Conservation (phyloP, 2,797 vertebrate genomes). For the Sebastes steindachneri region DNA sequence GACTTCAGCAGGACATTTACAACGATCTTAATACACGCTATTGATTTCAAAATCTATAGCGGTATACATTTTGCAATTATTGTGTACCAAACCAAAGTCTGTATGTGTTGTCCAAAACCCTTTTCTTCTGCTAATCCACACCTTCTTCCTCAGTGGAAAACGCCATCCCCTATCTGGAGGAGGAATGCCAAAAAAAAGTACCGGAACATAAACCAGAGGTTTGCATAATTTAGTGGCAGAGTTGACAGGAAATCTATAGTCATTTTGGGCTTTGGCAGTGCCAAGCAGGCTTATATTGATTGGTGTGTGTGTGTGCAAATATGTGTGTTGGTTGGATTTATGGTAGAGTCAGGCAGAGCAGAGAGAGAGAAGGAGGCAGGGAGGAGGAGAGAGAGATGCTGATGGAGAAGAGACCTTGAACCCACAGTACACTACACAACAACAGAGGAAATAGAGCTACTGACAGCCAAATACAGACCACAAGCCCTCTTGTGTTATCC, state of each 20-base stretch:
- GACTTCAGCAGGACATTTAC: conserved; percentile 62
- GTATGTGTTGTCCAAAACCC: not conserved
- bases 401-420: conserved; percentile 71
- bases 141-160: conserved; percentile 27
- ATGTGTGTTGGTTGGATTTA: conserved; percentile 75
- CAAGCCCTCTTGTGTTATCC: not conserved
- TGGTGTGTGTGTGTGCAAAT: conserved; percentile 44
- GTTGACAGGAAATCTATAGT: conserved; percentile 93
- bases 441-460: conserved; percentile 65
- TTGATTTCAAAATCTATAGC: conserved; percentile 54
- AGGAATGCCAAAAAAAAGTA: conserved; percentile 71
- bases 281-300: conserved; percentile 89
- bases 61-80: conserved; percentile 28
- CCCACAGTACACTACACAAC: conserved; percentile 42
- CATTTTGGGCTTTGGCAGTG: conserved; percentile 89
- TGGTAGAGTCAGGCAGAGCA: conserved; percentile 57
- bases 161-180: conserved; percentile 10
- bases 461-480: conserved; percentile 50
- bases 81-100: conserved; percentile 12
- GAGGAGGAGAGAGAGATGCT: conserved; percentile 32
- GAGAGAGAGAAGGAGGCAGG: conserved; percentile 29
- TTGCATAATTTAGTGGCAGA: conserved; percentile 89
- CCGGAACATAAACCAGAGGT: conserved; percentile 77
- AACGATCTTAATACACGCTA: conserved; percentile 25
- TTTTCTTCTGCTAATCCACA: not conserved